Evolutionary conservation across 2,113 vertebrate species (phyloP).

Genomic region (Candoia aspera): DNA sequence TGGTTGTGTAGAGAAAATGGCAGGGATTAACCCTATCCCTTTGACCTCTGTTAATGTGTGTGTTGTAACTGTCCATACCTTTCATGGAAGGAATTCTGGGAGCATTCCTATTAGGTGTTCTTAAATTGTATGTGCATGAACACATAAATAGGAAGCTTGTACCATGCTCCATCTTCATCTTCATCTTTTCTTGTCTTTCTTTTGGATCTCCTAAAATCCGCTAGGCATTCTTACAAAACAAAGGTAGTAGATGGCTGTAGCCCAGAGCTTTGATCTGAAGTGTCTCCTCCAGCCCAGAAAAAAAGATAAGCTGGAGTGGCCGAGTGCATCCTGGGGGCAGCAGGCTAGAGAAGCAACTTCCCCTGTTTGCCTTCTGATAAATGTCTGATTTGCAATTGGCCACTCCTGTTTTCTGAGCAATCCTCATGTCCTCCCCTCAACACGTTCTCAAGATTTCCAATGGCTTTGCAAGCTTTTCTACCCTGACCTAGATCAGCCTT

Average conservation of each 20-base stretch:
- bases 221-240: background rate
- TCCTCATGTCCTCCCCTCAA: background rate
- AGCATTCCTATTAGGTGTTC: background rate
- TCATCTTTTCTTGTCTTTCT: conserved; percentile 18
- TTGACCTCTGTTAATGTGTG: background rate
- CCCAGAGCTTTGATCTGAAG: background rate
- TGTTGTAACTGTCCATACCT: background rate
- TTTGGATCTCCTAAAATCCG: background rate
- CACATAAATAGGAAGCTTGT: background rate
- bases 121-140: background rate
- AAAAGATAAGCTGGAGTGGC: background rate
- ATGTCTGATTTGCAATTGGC: background rate
- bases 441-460: background rate
- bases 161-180: conserved; percentile 25
- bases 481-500: background rate
- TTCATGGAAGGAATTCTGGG: background rate
- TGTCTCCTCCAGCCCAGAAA: background rate
- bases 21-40: background rate
- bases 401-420: background rate
- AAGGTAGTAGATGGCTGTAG: background rate
- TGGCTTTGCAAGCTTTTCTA: background rate
- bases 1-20: background rate
- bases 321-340: background rate
- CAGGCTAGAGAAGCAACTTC: background rate
- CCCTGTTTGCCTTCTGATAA: background rate